phyloP scores from a whole-genome alignment of 1,140 invertebrate species.

The Drosophila tani region DNA sequence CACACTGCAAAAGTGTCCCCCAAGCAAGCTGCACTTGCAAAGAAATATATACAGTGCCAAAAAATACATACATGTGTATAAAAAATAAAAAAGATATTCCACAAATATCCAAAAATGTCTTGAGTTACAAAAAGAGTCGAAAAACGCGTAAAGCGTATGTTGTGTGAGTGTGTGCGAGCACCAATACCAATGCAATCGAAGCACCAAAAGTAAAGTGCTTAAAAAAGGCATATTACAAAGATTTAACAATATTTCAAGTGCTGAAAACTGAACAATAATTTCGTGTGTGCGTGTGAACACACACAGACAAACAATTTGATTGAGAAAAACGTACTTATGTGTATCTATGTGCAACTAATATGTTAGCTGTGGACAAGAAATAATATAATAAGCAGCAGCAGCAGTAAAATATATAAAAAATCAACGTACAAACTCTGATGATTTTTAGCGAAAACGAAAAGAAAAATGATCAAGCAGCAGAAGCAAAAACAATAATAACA shows the following conservation, averaged over 20 bases:
- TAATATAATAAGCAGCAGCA: constrained; percentile 72
- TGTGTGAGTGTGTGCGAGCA: constrained; percentile 18
- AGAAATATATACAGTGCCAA: constrained; percentile 66
- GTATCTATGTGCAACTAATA: constrained; percentile 71
- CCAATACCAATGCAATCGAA: constrained; percentile 31
- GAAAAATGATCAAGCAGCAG: constrained; percentile 74
- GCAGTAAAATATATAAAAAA: constrained; percentile 72
- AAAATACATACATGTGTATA: constrained; percentile 1
- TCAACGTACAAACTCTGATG: constrained; percentile 80
- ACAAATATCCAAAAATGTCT: constrained; percentile 64
- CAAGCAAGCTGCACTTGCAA: constrained; percentile 46
- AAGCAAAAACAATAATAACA: constrained; percentile 52
- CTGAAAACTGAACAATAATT: constrained; percentile 63
- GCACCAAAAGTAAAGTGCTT: constrained; percentile 65
- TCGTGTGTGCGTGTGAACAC: constrained; percentile 27
- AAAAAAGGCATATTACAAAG: constrained; percentile 64
- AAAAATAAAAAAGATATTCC: constrained; percentile 30
- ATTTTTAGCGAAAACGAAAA: constrained; percentile 82
- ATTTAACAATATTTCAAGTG: constrained; percentile 70
- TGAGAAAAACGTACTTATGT: constrained; percentile 50
- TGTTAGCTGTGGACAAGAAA: constrained; percentile 69
- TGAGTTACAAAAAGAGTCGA: constrained; percentile 71
- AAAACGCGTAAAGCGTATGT: constrained; percentile 66
- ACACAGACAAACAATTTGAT: constrained; percentile 16
- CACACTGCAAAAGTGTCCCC: constrained; percentile 48